phyloP scores from a whole-genome alignment of 2,113 vertebrate species.

The Seriola rivoliana region DNA sequence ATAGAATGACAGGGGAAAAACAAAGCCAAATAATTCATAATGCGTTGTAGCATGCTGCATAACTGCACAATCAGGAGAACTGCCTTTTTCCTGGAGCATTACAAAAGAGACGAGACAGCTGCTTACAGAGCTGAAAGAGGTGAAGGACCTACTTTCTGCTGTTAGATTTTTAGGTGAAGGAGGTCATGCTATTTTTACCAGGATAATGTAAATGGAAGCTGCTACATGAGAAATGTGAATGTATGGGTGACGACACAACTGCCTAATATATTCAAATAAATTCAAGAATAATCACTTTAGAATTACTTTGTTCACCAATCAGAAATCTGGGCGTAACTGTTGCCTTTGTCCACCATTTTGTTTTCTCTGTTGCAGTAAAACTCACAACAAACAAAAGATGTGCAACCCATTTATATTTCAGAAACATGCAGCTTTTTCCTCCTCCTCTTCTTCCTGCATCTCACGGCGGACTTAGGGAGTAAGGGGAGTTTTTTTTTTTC shows the following conservation, averaged over 20 bases:
- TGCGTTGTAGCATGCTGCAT: conserved; percentile 54
- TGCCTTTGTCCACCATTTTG: conserved; percentile 42
- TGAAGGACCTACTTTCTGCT: conserved; percentile 45
- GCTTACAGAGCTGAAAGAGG: conserved; percentile 38
- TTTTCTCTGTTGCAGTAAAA: conserved; percentile 52
- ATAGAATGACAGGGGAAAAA: conserved; percentile 55
- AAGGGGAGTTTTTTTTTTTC: conserved; percentile 41
- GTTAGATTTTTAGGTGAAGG: conserved; percentile 10
- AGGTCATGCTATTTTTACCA: conserved; percentile 29
- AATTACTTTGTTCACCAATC: conserved; percentile 27
- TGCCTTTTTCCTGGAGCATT: conserved; percentile 44
- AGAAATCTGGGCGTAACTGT: conserved; percentile 8
- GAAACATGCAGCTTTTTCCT: conserved; percentile 41
- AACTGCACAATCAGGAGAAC: conserved; percentile 69
- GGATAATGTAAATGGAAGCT: conserved; percentile 8
- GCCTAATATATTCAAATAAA: not conserved
- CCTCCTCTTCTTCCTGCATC: conserved; percentile 36
- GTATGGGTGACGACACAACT: not conserved
- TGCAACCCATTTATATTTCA: conserved; percentile 66
- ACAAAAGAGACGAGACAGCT: conserved; percentile 51
- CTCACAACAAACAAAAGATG: conserved; percentile 48
- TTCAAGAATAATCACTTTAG: conserved; percentile 27
- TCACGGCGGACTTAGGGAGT: conserved; percentile 47
- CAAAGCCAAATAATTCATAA: conserved; percentile 74
- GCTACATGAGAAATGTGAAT: not conserved